These are phyloP conservation scores for Halyomorpha halys DNA, from an alignment of 1,140 invertebrate genomes.

Conservation along the genomic window DNA sequence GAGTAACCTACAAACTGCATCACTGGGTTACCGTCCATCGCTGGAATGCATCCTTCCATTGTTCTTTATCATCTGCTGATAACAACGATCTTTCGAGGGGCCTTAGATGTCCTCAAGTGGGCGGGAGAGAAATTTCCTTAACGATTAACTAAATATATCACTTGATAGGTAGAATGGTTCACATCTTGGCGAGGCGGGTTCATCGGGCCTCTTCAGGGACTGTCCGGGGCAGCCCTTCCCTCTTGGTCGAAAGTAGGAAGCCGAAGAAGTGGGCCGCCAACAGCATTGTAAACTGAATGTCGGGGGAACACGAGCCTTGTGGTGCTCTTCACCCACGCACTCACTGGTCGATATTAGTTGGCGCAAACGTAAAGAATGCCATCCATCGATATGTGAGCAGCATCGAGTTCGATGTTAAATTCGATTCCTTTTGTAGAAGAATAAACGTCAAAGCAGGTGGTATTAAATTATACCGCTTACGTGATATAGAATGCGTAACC, in stretches of 20 bases:
- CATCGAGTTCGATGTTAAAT: too few relatives aligned
- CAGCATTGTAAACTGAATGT: too few relatives aligned
- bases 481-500: too few relatives aligned
- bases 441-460: too few relatives aligned
- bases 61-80: neutral
- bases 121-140: neutral
- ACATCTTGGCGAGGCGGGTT: neutral
- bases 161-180: neutral
- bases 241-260: neutral
- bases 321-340: too few relatives aligned
- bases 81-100: neutral
- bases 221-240: neutral
- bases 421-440: too few relatives aligned
- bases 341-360: too few relatives aligned
- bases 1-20: constrained; percentile 28
- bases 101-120: neutral
- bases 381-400: too few relatives aligned
- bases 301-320: too few relatives aligned
- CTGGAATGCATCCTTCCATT: neutral
- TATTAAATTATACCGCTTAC: too few relatives aligned
- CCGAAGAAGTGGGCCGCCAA: too few relatives aligned
- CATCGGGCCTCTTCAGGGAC: neutral
- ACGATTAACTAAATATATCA: constrained; percentile 1
- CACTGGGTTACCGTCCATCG: constrained; percentile 28
- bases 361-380: too few relatives aligned